Evolutionary conservation across 2,888 invertebrate species (phyloP), one percentile per base, ranked within the genome.

Genomic region (Dolomedes plantarius): DNA sequence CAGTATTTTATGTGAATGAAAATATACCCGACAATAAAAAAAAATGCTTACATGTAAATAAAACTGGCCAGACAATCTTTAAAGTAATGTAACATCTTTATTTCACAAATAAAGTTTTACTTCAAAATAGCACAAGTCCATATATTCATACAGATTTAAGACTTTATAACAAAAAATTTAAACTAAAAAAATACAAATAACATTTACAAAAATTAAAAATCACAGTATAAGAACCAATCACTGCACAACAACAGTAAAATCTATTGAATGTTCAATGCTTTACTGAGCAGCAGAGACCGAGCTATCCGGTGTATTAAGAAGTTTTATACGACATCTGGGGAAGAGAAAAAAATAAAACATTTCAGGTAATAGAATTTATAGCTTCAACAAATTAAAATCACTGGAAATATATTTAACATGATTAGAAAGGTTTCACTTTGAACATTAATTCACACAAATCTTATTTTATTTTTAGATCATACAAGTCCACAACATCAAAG

Each of bases 201-300:
- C 56, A 56, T 56, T 56, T 56, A 56, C 56, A 56, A 56, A 56
- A 56, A 56, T 19, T 56, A 56, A 56, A 56, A 56, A 56, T 56
- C 56, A 56, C 56, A 56, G 56, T 23, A 23, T 56, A 56, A 56
- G 56, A 23, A 56, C 19, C 7, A 56, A 56, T 23, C 11, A 56
- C 56, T 23, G 56, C 56, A 56, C 56, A 56, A 56, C 5, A 56
- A 56, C 11, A 19, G 23, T 56, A 23, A 56, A 56, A 56, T 56
- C 56, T 56, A 56, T 56, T 19, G 56, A 56, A 56, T 56, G 23
- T 16, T 3, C 23, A 56, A 56, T 56, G 9, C 36, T 23, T 56
- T 56, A 56, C 56, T 56, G 23, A 16, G 56, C 23, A 23, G 23
- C 3, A 56, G 46, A 16, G 16, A 46, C 46, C 7, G 23, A 23